Percentiles rank a stretch among this genome's conserved stretches.
phyloP scores from a whole-genome alignment of 2,113 vertebrate species.

The Chloropsis hardwickii region DNA sequence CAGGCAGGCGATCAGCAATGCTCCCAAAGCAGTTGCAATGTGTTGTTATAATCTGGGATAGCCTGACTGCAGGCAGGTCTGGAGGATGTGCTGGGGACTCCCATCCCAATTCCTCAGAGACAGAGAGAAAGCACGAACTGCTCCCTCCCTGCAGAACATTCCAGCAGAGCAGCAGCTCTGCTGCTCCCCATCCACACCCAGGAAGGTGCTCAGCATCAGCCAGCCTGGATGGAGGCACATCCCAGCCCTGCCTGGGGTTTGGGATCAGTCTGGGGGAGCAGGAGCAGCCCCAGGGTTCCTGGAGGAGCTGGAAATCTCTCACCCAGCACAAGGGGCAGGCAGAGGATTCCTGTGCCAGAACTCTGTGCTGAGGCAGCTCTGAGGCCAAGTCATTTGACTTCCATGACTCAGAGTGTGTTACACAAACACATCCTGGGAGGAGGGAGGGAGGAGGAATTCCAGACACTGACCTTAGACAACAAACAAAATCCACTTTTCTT shows the following conservation, averaged over 20 bases:
- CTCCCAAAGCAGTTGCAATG: neutral
- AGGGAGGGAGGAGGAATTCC: slow-evolving; percentile 12
- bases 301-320: neutral
- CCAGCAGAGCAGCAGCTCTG: neutral
- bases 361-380: neutral
- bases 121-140: neutral
- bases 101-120: neutral
- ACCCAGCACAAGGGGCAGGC: neutral
- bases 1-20: neutral
- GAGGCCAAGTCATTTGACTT: slow-evolving; percentile 34
- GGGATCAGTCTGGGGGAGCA: neutral
- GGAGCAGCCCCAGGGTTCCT: rapidly evolving
- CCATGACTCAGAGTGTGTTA: neutral
- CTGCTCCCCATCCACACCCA: rapidly evolving
- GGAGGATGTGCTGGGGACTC: neutral
- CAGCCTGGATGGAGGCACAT: no score
- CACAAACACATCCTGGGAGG: slow-evolving; percentile 33
- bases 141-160: rapidly evolving
- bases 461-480: neutral
- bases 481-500: neutral
- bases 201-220: rapidly evolving
- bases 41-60: rapidly evolving
- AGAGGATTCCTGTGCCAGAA: rapidly evolving
- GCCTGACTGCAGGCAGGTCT: rapidly evolving
- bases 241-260: no score